Evolutionary conservation across 2,113 vertebrate species (phyloP).

Genomic region (Pantherophis guttatus): DNA sequence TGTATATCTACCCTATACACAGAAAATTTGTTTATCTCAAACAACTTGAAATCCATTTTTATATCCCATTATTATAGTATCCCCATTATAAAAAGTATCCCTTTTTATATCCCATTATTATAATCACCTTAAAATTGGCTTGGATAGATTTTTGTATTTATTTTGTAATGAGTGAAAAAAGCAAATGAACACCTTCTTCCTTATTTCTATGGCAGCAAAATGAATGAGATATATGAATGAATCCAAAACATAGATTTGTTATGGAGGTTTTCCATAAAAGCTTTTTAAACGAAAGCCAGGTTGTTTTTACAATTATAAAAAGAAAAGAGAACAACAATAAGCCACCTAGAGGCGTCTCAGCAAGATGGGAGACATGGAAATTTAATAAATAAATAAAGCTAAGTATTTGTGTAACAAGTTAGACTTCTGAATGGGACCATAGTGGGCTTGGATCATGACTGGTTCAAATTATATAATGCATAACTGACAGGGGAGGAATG

Average conservation of each 20-base stretch:
- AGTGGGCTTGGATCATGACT: not conserved
- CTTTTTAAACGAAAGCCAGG: not conserved
- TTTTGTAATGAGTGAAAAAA: not conserved
- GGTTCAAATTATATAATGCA: not conserved
- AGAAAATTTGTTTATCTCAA: not conserved
- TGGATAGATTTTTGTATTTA: not conserved
- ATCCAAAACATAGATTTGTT: not conserved
- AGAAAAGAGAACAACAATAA: not conserved
- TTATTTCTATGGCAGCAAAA: not conserved
- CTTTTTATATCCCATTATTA: no score
- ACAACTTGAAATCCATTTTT: not conserved
- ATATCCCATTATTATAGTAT: not conserved
- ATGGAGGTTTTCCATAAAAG: not conserved
- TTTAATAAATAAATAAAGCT: not conserved
- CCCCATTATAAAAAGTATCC: not conserved
- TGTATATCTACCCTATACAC: not conserved
- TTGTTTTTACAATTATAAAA: not conserved
- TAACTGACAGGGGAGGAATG: not conserved
- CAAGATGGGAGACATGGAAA: not conserved
- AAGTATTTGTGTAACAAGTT: not conserved
- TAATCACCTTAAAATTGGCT: not conserved
- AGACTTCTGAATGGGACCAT: not conserved
- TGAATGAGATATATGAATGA: not conserved
- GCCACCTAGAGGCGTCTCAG: not conserved
- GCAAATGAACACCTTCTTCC: not conserved